A percentile compares a stretch with the other conserved stretches of the same genome.
phyloP scores from a whole-genome alignment of 2,888 invertebrate species.

The Nomada fabriciana region DNA sequence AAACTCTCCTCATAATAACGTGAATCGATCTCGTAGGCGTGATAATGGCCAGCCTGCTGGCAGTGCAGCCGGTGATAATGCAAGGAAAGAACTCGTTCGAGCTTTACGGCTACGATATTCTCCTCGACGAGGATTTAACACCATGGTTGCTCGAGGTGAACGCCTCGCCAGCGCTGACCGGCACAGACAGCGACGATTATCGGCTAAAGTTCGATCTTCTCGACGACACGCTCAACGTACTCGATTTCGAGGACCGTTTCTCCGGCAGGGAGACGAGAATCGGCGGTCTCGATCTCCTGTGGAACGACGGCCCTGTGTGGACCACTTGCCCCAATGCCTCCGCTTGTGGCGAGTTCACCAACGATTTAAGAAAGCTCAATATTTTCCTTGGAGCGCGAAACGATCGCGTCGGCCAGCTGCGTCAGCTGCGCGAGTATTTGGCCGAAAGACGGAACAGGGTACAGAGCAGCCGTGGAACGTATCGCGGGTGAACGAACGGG shows the following conservation, averaged over 20 bases:
- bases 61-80: slow-evolving; percentile 86
- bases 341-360: slow-evolving; percentile 48
- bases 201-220: slow-evolving; percentile 86
- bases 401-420: slow-evolving; percentile 77
- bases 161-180: slow-evolving; percentile 87
- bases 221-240: slow-evolving; percentile 86
- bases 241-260: slow-evolving; percentile 86
- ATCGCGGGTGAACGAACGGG: slow-evolving; percentile 19
- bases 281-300: slow-evolving; percentile 87
- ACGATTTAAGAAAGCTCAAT: slow-evolving; percentile 72
- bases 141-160: slow-evolving; percentile 88
- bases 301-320: slow-evolving; percentile 86
- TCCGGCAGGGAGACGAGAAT: slow-evolving; percentile 86
- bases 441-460: slow-evolving; percentile 35
- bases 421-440: slow-evolving; percentile 56
- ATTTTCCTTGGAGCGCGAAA: slow-evolving; percentile 79
- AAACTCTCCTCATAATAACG: background rate
- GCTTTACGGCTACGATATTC: slow-evolving; percentile 88
- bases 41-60: slow-evolving; percentile 86
- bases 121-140: slow-evolving; percentile 86
- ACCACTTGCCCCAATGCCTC: slow-evolving; percentile 71
- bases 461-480: slow-evolving; percentile 1
- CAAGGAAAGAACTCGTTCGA: slow-evolving; percentile 87
- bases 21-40: slow-evolving; percentile 77
- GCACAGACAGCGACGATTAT: slow-evolving; percentile 87